phyloP scores from a whole-genome alignment of 2,888 invertebrate genomes.

The Cheilosia vernalis region DNA sequence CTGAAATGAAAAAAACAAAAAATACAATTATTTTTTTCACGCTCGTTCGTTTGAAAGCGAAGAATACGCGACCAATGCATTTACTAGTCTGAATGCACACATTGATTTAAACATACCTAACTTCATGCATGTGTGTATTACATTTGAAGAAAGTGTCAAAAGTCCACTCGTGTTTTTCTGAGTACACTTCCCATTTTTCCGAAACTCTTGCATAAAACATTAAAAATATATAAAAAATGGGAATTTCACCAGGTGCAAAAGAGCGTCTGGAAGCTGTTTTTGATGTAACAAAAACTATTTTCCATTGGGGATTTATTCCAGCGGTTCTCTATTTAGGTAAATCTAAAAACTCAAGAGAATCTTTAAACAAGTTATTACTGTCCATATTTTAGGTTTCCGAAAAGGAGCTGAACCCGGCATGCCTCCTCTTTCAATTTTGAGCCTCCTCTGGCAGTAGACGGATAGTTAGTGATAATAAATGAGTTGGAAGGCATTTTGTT shows the following conservation, averaged over 20 bases:
- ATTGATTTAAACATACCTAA: background rate
- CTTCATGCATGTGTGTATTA: background rate
- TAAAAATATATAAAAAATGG: constrained; percentile 76
- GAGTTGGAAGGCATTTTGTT: background rate
- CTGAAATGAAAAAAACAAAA: too few species aligned
- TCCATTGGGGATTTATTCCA: constrained; percentile 89
- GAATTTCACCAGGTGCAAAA: constrained; percentile 85
- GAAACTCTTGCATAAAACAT: constrained; percentile 4
- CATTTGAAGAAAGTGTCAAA: constrained; percentile 28
- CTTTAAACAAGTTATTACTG: background rate
- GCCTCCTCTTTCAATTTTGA: constrained; percentile 84
- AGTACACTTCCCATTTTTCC: background rate
- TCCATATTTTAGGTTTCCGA: constrained; percentile 85
- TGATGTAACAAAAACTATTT: constrained; percentile 85
- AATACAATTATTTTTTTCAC: too few species aligned
- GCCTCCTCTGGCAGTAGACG: constrained; percentile 82
- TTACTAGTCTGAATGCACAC: background rate
- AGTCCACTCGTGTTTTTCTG: constrained; percentile 48
- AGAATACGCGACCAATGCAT: background rate
- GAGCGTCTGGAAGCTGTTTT: constrained; percentile 86
- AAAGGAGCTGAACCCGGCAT: constrained; percentile 89
- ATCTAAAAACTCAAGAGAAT: background rate
- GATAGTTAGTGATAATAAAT: constrained; percentile 42
- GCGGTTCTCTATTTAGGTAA: constrained; percentile 88
- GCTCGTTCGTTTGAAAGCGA: too few species aligned